Evolutionary conservation across 2,888 invertebrate species (phyloP), one percentile per base, ranked within the genome.

Genomic region (Melinaea marsaeus): DNA sequence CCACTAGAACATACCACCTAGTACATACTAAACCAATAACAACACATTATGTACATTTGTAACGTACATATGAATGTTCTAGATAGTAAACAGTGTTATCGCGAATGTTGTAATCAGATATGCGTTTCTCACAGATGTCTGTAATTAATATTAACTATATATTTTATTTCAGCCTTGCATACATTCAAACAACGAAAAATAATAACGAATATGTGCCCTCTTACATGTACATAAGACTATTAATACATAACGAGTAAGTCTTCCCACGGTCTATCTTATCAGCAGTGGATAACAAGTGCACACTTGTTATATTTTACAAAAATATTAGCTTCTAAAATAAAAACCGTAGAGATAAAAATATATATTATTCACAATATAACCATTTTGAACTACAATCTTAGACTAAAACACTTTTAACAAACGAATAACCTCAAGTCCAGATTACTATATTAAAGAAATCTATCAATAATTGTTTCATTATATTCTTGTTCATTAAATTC

Each of bases 201-300:
- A 42, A 22, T 22, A 22, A 22, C 22, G 37, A 37, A 6, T 37
- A 7, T 37, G 7, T 37, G 37, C 4, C 4, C 7, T 4, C 9
- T 42, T 9, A 9, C 9, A 42, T 42, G 42, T 42, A 9, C 7
- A 6, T 42, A 9, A 42, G 3, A 9, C 9, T 42, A 11, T 2
- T 42, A 9, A 7, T 42, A 3, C 9, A 3, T 9, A 42, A 9
- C 2, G 7, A 42, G 11, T 9, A 9, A 9, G 9, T 62, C 54
- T 68, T 68, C 68, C 68, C 68, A 68, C 68, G 68, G 57, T 61
- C 55, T 67, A 65, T 67, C 67, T 68, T 65, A 68, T 68, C 65
- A 47, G n/a, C 7, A 55, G 61, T 55, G 13, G 63, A 63, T 63
- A 60, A 63, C 57, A n/a, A 58, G 11, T 54, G n/a, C 58, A 35